Base-by-base conservation (phyloP, 2,113 vertebrate species). In the Abramis brama region DNA sequence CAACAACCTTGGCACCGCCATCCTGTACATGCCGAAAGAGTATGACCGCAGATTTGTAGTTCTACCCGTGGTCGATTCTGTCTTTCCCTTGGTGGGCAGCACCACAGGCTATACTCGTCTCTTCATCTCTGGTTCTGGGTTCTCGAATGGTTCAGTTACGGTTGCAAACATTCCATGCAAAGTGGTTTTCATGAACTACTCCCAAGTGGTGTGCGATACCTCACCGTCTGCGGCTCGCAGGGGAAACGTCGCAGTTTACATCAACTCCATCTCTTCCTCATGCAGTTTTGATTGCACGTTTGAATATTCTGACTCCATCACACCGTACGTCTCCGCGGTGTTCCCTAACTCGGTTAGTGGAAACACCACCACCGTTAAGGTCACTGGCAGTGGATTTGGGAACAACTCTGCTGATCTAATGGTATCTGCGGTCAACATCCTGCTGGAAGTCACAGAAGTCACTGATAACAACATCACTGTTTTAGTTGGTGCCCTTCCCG, bases 311-410 rank as follows among this genome's bases (percentile, higher is more conserved):
- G 82, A 92, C 0, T 89, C 85, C 0, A 33, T 93, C 12, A 85
- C 91, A 6, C 91, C 95, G 6, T 3, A n/a, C 0, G 7, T 96
- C 17, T 91, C 86, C 17, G 13, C 73, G 4, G 36, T 97, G 50
- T 91, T 76, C 10, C 95, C 96, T 0, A 59, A 80, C 52, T 90
- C 55, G 79, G 87, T 93, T 21, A 88, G 19, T 1, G 85, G 85
- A 62, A 91, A 79, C 2, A 21, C 68, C 15, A 93, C 81, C 6
- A 39, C 60, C 0, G 82, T 96, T 9, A 83, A 88, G n/a, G 82
- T 97, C 87, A 91, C 88, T 6, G 97, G 96, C 57, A 88, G 90
- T 15, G 95, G 95, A 3, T 97, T 97, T 17, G 95, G 96, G 30
- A 88, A 64, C 74, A 0, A 12, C 0, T 60, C 78, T 55, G 91